These are phyloP conservation scores for Microchirus variegatus DNA, from an alignment of 2,797 vertebrate species.

Conservation along the genomic window DNA sequence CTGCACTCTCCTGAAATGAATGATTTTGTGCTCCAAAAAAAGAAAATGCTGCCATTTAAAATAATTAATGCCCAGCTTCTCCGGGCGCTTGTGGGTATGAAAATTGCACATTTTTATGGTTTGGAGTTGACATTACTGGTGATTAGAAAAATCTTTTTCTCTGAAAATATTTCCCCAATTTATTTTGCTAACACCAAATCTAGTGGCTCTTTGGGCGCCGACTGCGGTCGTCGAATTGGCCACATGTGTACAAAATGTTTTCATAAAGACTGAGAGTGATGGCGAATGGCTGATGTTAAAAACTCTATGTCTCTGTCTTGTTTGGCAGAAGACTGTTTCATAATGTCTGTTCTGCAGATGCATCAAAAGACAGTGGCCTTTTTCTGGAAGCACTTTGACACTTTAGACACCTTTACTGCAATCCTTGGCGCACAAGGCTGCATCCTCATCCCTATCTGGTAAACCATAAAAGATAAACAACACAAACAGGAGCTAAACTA, in stretches of 20 bases:
- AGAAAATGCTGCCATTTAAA: conserved; percentile 37
- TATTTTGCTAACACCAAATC: conserved; percentile 2
- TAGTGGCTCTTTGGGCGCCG: conserved; percentile 7
- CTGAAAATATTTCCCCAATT: conserved; percentile 9
- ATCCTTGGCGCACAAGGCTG: neutral
- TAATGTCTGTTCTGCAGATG: neutral
- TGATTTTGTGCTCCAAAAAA: conserved; percentile 41
- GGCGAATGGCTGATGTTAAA: no score
- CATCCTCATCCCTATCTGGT: neutral
- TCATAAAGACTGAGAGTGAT: neutral
- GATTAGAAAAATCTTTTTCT: conserved; percentile 27
- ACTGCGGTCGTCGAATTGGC: neutral
- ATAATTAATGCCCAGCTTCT: conserved; percentile 9
- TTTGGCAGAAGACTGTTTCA: neutral
- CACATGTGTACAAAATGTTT: conserved; percentile 1
- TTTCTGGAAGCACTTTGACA: neutral
- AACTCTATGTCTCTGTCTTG: neutral
- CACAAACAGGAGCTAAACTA: conserved; percentile 7
- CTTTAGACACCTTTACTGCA: neutral
- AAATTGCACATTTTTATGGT: conserved; percentile 17
- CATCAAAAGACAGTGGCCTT: neutral
- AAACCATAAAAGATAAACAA: conserved; percentile 6
- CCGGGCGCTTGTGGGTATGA: conserved; percentile 16
- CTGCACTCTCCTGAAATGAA: conserved; percentile 39
- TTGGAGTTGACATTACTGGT: conserved; percentile 25